Base-by-base conservation (phyloP, 2,797 vertebrate genomes). In the Sciurus carolinensis region DNA sequence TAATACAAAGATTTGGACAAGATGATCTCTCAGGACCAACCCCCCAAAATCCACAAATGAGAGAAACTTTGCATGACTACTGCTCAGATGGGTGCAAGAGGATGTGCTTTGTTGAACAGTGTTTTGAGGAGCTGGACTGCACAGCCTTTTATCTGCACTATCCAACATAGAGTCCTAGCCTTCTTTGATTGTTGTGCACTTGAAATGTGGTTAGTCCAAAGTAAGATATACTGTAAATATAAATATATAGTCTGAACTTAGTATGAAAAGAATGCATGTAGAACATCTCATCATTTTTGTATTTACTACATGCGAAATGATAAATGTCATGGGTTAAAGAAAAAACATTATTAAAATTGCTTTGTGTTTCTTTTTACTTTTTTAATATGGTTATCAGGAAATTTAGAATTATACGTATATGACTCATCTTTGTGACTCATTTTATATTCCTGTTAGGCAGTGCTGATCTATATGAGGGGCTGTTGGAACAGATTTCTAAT, bases 371-470 rank as follows among this genome's bases (percentile, higher is more conserved):
- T n/a, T 92, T 89, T 86, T 50, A 62, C 5, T 39, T 92, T 87
- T 95, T 95, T 33, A 87, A 67, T n/a, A 39, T 81, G 52, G n/a
- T 52, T 87, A 26, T 52, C 11, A 73, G 79, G 84, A 89, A 77
- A 57, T 67, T 80, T 54, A 7, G 79, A 69, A 71, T 88, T 18
- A 17, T 75, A 30, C 26, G 59, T 71, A 81, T 54, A 17, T 75
- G 52, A 33, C n/a, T 88, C 14, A 73, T 84, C n/a, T 80, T 94
- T 71, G 30, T 54, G 59, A 26, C 42, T 66, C 47, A 72, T 4
- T 7, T 71, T 59, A 36, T 59, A 10, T 81, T 89, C 39, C 28
- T 85, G 18, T 33, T 54, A 17, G 62, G 52, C 76, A 87, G 8
- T 69, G 83, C 28, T 84, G 50, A n/a, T 87, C 11, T 62, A 5